phyloP scores from a whole-genome alignment of 1,140 invertebrate species.

The Oryctes rhinoceros region DNA sequence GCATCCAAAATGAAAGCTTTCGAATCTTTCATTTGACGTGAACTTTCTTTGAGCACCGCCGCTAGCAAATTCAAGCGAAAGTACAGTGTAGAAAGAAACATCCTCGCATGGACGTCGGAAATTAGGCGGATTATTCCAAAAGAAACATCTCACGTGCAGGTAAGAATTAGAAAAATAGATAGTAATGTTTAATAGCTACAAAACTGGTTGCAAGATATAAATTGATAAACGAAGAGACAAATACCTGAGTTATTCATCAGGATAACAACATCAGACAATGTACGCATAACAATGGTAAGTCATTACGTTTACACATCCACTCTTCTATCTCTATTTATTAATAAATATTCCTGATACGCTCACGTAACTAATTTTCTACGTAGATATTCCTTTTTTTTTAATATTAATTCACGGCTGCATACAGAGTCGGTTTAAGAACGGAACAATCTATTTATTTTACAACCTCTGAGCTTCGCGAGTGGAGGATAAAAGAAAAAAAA shows the following conservation, averaged over 20 bases:
- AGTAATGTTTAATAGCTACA: background rate
- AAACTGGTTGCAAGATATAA: background rate
- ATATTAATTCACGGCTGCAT: constrained; percentile 12
- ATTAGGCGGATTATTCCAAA: background rate
- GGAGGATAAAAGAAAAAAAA: background rate
- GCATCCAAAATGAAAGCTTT: too few relatives aligned
- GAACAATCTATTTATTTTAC: background rate
- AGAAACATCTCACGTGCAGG: background rate
- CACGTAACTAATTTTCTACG: background rate
- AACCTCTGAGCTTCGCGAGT: background rate
- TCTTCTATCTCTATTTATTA: background rate
- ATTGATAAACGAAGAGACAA: background rate
- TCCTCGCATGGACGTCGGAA: background rate
- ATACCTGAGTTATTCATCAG: background rate
- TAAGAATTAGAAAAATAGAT: constrained; percentile 3
- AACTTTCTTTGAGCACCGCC: background rate
- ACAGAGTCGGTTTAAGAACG: constrained; percentile 1
- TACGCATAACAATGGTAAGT: background rate
- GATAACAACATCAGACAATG: background rate
- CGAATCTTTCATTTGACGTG: background rate
- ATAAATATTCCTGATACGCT: background rate
- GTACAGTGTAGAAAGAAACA: background rate
- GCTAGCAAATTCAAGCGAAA: constrained; percentile 11
- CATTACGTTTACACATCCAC: background rate
- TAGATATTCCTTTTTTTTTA: background rate